Percentiles rank a stretch among this genome's conserved stretches.
Evolutionary conservation across 2,797 vertebrate genomes (phyloP).

Genomic region (Rhinatrema bivittatum): DNA sequence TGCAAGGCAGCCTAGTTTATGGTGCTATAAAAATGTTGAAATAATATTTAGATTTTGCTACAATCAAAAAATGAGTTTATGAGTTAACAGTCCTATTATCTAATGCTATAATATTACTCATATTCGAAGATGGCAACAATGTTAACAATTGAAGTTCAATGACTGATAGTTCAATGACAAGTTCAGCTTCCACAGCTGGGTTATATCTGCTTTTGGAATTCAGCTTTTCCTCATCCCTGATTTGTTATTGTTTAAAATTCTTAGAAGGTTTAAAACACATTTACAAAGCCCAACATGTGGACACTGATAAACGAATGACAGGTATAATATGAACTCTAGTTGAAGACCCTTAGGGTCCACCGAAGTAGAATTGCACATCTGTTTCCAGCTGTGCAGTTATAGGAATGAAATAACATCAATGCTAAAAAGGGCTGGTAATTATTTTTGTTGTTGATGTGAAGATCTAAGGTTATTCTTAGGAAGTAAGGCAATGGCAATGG

Average conservation of each 20-base stretch:
- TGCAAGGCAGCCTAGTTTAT: no score
- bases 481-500: slow-evolving; percentile 34
- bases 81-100: no score
- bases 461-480: slow-evolving; percentile 61
- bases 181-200: slow-evolving; percentile 51
- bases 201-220: slow-evolving; percentile 38
- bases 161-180: slow-evolving; percentile 29
- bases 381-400: slow-evolving; percentile 60
- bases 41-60: no score
- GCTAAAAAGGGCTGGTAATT: slow-evolving; percentile 52
- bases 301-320: slow-evolving; percentile 72
- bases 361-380: slow-evolving; percentile 53
- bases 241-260: slow-evolving; percentile 72
- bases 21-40: no score
- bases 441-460: slow-evolving; percentile 53
- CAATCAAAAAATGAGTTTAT: no score
- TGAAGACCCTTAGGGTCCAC: slow-evolving; percentile 43
- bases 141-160: slow-evolving; percentile 18
- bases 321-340: slow-evolving; percentile 57
- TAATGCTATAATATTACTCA: no score
- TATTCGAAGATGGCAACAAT: no score
- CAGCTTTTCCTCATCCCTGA: slow-evolving; percentile 21
- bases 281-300: slow-evolving; percentile 58
- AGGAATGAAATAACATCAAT: slow-evolving; percentile 39
- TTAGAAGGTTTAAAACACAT: slow-evolving; percentile 67